Evolutionary conservation across 2,797 vertebrate species (phyloP), one percentile per base, ranked within the genome.

Genomic region (Aplochiton taeniatus): DNA sequence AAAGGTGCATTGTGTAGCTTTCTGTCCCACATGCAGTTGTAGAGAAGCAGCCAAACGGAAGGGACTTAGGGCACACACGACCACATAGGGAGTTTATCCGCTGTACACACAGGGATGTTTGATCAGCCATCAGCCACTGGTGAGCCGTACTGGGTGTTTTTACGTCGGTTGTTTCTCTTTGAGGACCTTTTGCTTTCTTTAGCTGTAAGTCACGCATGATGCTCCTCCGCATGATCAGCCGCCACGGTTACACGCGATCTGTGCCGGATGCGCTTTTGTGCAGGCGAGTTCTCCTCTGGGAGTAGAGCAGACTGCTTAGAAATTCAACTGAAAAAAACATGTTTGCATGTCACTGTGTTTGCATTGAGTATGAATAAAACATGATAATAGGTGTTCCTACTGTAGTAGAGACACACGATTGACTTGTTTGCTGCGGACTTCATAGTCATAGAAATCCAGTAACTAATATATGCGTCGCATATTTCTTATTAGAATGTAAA

Each of bases 301-400:
- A 65, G 2, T 57, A 11, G 18, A 57, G 80, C 84, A 82, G 79
- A 64, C 82, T 74, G 80, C 58, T 74, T 0, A 50, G 66, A 69
- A 53, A 84, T 81, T 65, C 73, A 54, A 19, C 72, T 63, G 76
- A 66, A 85, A 66, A 85, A 80, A 83, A 82, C 76, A 83, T 78
- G 84, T 85, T 87, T 87, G 81, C 84, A 88, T 79, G 85, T 84
- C 80, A 72, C 67, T 16, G 75, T 83, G 82, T 85, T 88, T 88
- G 83, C 79, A 80, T 88, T 83, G 51, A 12, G 66, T 49, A 76
- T 87, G 8, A 78, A 86, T 80, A 44, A 85, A 85, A 65, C 62
- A 89, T 83, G 70, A 69, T 31, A 43, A 12, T 62, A 72, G 67
- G 74, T 83, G 76, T 74, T 61, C 74, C 72, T 18, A 17, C 68